These are phyloP conservation scores for Zygothrica quintamaculata DNA, from an alignment of 2,888 invertebrate species.

Conservation along the genomic window DNA sequence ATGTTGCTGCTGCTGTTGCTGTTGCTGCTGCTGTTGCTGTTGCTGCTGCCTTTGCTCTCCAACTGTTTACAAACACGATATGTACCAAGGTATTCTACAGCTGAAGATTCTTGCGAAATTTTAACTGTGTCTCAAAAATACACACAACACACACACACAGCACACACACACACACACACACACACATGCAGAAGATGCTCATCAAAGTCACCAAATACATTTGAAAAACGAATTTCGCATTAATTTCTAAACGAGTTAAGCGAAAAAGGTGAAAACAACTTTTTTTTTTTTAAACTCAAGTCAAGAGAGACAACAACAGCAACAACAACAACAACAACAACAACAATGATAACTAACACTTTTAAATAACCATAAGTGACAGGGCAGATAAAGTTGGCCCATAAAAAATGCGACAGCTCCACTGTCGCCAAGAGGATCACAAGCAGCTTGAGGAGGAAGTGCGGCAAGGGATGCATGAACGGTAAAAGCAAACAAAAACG, in stretches of 20 bases:
- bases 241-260: slow-evolving; percentile 66
- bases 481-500: slow-evolving; percentile 42
- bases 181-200: slow-evolving; percentile 13
- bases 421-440: slow-evolving; percentile 43
- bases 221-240: slow-evolving; percentile 70
- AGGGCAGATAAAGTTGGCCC: slow-evolving; percentile 55
- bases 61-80: slow-evolving; percentile 62
- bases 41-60: slow-evolving; percentile 55
- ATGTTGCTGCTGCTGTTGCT: slow-evolving; percentile 16
- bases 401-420: slow-evolving; percentile 57
- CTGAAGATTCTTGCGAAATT: slow-evolving; percentile 60
- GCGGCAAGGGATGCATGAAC: too few species aligned
- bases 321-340: slow-evolving; percentile 37
- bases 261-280: slow-evolving; percentile 59
- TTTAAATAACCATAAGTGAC: slow-evolving; percentile 59
- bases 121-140: slow-evolving; percentile 62
- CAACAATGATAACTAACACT: slow-evolving; percentile 63
- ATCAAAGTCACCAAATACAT: slow-evolving; percentile 47
- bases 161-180: too few species aligned
- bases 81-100: slow-evolving; percentile 13
- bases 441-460: slow-evolving; percentile 39
- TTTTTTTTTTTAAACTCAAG: slow-evolving; percentile 32
- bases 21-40: slow-evolving; percentile 28
- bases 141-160: slow-evolving; percentile 1
- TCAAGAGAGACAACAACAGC: slow-evolving; percentile 17